Conservation (phyloP, 2,888 invertebrate species). For the Rhagonycha lutea region DNA sequence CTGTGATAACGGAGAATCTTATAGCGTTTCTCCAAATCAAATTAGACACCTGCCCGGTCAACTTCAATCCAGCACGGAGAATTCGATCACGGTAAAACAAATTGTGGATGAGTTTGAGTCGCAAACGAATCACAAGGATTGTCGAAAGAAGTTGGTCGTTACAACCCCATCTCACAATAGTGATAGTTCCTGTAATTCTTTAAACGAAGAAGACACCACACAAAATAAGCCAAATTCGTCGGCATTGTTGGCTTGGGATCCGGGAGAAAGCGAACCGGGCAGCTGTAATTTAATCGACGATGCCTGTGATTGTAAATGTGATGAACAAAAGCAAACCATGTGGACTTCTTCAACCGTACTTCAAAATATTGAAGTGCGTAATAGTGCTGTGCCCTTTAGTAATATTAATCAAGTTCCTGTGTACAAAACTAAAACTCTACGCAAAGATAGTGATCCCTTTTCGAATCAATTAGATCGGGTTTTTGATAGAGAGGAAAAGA, state of each 20-base stretch:
- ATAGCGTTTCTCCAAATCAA: conserved; percentile 90
- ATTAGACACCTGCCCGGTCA: conserved; percentile 74
- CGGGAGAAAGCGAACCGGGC: conserved; percentile 58
- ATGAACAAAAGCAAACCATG: conserved; percentile 47
- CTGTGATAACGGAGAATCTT: conserved; percentile 82
- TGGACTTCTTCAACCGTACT: conserved; percentile 56
- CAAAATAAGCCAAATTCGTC: conserved; percentile 38
- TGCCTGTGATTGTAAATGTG: conserved; percentile 51
- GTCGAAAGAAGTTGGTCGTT: conserved; percentile 56
- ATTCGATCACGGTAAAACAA: conserved; percentile 63
- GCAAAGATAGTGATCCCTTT: conserved; percentile 66
- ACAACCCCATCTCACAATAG: conserved; percentile 43
- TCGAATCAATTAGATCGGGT: conserved; percentile 72
- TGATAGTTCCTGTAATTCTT: conserved; percentile 40
- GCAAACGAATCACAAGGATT: conserved; percentile 47
- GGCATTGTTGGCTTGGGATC: conserved; percentile 61
- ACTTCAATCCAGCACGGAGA: conserved; percentile 36
- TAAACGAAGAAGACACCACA: conserved; percentile 28
- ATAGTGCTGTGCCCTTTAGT: conserved; percentile 43
- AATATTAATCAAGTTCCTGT: conserved; percentile 49
- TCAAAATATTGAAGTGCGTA: conserved; percentile 38
- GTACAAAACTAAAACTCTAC: conserved; percentile 51
- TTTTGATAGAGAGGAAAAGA: conserved; percentile 69
- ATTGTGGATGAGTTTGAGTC: conserved; percentile 75
- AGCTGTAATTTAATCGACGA: conserved; percentile 46